Conservation (phyloP, 2,888 invertebrate genomes). For the Scaptomyza cyrtandrae region DNA sequence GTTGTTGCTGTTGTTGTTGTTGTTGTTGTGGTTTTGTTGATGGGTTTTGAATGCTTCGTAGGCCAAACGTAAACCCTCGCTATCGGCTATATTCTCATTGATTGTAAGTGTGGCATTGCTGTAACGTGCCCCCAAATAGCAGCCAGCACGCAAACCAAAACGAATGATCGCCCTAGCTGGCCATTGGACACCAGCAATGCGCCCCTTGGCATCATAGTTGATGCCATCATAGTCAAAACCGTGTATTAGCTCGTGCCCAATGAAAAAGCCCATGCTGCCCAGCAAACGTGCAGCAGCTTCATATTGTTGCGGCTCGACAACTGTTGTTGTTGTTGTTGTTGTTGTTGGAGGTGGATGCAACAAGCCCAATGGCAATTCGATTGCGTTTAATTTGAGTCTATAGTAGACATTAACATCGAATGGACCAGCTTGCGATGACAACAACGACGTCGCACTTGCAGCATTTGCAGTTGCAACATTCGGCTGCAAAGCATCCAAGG, state of each 20-base stretch:
- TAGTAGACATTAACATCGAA: conserved; percentile 82
- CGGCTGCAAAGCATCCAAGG: conserved; percentile 40
- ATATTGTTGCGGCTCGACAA: conserved; percentile 13
- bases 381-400: conserved; percentile 73
- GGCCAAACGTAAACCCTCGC: conserved; percentile 80
- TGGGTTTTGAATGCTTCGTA: conserved; percentile 58
- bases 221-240: conserved; percentile 83
- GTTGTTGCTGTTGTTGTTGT: conserved; percentile 14
- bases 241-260: conserved; percentile 81
- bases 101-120: conserved; percentile 68
- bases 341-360: conserved; percentile 65
- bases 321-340: neutral
- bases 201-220: conserved; percentile 79
- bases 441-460: no score
- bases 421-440: conserved; percentile 20
- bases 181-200: conserved; percentile 67
- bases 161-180: conserved; percentile 74
- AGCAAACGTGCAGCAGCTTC: conserved; percentile 49
- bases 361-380: conserved; percentile 81
- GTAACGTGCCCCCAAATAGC: conserved; percentile 73
- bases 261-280: conserved; percentile 76
- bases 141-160: conserved; percentile 74
- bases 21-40: conserved; percentile 22
- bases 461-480: conserved; percentile 18
- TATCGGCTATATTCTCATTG: conserved; percentile 83